Evolutionary conservation across 2,797 vertebrate genomes (phyloP), one percentile per base, ranked within the genome.

Genomic region (Danio aesculapii): DNA sequence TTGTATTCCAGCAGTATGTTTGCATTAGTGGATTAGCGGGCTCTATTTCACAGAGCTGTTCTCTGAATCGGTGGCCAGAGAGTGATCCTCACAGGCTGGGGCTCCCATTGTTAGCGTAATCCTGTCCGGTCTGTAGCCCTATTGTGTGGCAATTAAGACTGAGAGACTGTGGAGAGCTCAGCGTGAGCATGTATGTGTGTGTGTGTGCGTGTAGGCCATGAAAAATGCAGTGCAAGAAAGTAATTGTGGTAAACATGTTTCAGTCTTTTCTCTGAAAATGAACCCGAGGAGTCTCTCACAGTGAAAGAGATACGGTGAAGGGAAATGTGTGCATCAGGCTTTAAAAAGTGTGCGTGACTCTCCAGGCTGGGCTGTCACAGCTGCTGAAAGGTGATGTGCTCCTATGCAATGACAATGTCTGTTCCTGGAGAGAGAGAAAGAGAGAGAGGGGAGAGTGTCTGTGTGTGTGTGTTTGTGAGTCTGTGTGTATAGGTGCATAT

Each of bases 191-290:
- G 87, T 30, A 30, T 30, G 76, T 77, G 82, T 30, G 61, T 76
- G 87, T 82, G 87, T 88, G 87, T 88, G 85, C 81, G 81, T 81
- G 67, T 52, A 8, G 90, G 43, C 55, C 71, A 21, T 66, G 90
- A 84, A 88, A 84, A 86, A 87, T 81, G 86, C 84, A 62, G 86
- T 61, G 68, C 68, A 63, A 64, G 53, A 39, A 8, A 72, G 12
- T 30, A 81, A 64, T 66, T 77, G 43, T 39, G 55, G 78, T 68
- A 47, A 53, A 82, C 61, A 72, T 30, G 58, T 52, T 53, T 73
- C 55, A 64, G 44, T 53, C 30, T 69, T 64, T 59, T 72, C 16
- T 46, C 58, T 39, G 12, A 69, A 59, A 70, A 30, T 61, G 9
- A 58, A 30, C 52, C 59, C 66, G 70, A 47, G 8, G 47, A 57